Evolutionary conservation across 2,888 invertebrate species (phyloP).

Genomic region (Nemoura dubitans): DNA sequence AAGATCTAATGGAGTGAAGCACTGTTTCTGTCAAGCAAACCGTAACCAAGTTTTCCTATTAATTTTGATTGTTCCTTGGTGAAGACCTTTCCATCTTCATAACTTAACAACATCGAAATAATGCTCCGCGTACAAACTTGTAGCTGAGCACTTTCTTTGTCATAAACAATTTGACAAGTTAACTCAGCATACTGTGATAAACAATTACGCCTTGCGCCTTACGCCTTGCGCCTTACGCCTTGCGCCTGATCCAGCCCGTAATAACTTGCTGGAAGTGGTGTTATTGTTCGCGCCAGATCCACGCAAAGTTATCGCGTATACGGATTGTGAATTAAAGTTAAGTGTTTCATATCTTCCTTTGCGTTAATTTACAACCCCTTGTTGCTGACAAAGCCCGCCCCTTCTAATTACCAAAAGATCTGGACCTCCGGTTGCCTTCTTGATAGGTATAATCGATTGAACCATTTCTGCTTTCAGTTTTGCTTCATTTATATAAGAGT

Average conservation of each 20-base stretch:
- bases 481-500: too few relatives aligned
- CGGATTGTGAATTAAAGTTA: background rate
- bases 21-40: background rate
- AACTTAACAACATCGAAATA: slow-evolving; percentile 14
- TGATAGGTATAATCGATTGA: background rate
- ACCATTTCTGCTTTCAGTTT: too few relatives aligned
- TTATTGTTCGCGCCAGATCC: slow-evolving; percentile 10
- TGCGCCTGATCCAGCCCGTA: background rate
- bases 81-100: slow-evolving; percentile 30
- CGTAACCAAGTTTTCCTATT: background rate
- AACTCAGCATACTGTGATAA: slow-evolving; percentile 8
- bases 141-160: slow-evolving; percentile 1
- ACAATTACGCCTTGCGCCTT: background rate
- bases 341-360: background rate
- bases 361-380: slow-evolving; percentile 10
- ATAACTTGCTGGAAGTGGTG: slow-evolving; percentile 5
- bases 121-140: background rate
- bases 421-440: background rate
- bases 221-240: background rate
- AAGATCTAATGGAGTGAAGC: background rate
- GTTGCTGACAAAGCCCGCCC: background rate
- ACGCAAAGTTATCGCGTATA: background rate
- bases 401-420: background rate
- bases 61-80: background rate
- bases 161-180: slow-evolving; percentile 26